Conservation (phyloP, 2,797 vertebrate species). For the Schizopygopsis malacanthus region DNA sequence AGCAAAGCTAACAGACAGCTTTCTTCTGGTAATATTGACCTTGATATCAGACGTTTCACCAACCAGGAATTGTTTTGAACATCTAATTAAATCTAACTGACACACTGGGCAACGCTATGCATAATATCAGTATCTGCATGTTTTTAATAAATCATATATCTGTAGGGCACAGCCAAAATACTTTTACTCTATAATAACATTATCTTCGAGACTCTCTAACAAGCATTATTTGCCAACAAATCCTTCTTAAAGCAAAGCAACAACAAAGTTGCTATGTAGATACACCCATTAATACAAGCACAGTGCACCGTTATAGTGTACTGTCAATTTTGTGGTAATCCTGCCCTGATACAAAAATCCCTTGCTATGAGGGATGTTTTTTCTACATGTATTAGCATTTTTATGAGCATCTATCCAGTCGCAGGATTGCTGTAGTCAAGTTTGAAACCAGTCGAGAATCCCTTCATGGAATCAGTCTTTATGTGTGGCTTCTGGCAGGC, state of each 20-base stretch:
- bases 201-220: conserved; percentile 2
- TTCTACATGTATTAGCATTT: conserved; percentile 57
- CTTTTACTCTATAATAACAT: conserved; percentile 3
- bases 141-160: conserved; percentile 13
- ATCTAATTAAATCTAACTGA: conserved; percentile 19
- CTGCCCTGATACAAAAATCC: conserved; percentile 40
- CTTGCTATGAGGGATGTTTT: conserved; percentile 37
- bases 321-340: conserved; percentile 46
- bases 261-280: conserved; percentile 18
- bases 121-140: conserved; percentile 10
- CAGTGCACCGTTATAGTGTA: conserved; percentile 25
- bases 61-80: conserved; percentile 22
- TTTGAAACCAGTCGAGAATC: conserved; percentile 36
- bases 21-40: background rate
- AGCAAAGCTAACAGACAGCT: background rate
- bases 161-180: conserved; percentile 25
- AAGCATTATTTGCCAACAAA: conserved; percentile 14
- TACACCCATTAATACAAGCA: conserved; percentile 40
- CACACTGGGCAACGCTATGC: background rate
- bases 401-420: conserved; percentile 56
- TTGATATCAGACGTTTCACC: background rate
- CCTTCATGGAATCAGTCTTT: conserved; percentile 45
- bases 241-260: conserved; percentile 28
- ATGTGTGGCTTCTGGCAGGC: conserved; percentile 46
- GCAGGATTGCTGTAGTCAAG: conserved; percentile 44